Evolutionary conservation across 2,888 invertebrate species (phyloP).

Genomic region (Aproaerema taeniolella): DNA sequence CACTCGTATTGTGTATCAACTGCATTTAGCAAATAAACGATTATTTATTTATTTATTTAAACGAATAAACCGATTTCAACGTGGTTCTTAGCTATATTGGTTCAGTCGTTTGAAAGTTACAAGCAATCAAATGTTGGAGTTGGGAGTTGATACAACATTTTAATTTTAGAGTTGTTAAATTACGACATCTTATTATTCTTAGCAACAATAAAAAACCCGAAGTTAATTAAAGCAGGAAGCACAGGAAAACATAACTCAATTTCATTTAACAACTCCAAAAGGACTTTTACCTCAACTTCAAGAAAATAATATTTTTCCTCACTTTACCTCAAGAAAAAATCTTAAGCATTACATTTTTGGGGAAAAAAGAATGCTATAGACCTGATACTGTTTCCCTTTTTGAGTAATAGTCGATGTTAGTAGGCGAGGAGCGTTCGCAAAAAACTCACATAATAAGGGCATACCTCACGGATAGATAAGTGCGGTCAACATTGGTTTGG

Average conservation of each 20-base stretch:
- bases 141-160: too few species aligned
- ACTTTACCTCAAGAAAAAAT: not conserved
- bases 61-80: too few species aligned
- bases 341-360: not conserved
- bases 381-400: conserved; percentile 19
- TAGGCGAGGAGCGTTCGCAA: conserved; percentile 33
- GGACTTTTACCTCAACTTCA: not conserved
- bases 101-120: too few species aligned
- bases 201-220: not conserved
- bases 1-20: too few species aligned
- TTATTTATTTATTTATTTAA: too few species aligned
- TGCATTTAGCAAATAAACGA: too few species aligned
- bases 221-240: not conserved
- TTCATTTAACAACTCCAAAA: not conserved
- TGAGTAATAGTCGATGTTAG: conserved; percentile 33
- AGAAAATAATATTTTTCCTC: not conserved
- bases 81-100: too few species aligned
- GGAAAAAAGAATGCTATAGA: conserved; percentile 11
- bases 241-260: not conserved
- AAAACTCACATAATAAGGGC: conserved; percentile 56
- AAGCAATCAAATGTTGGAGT: too few species aligned
- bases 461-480: conserved; percentile 54
- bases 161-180: too few species aligned
- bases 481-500: conserved; percentile 46
- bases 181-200: not conserved